Base-by-base conservation (phyloP, 2,797 vertebrate species). In the Phataginus tricuspis region DNA sequence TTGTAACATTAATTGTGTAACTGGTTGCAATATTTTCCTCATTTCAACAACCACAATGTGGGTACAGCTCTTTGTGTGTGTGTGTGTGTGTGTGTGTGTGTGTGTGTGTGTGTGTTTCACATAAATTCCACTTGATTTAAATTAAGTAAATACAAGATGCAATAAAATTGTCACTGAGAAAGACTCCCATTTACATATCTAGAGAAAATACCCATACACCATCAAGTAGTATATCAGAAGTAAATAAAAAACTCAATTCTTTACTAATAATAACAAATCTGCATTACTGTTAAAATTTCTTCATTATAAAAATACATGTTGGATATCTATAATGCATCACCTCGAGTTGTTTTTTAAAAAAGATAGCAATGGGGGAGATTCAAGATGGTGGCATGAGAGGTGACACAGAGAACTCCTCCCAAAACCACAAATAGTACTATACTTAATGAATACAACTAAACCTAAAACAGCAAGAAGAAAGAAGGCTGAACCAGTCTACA, bases 1-100 rank as follows among this genome's bases (percentile, higher is more conserved):
- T 97, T 96, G 21, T 57, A 96, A 90, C 27, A 97, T 92, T 97
- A 88, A 96, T 96, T 97, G 92, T 55, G 79, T 75, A 96, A 95
- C 82, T 91, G 5, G 39, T 94, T 96, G 92, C 34, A 97, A 90
- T 72, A 80, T 88, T 97, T 96, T 90, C 57, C 0, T 86, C 80
- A 86, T 90, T 90, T 69, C 21, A 90, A 27, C 1, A 89, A 78
- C 25, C 75, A 78, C 4, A 96, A 13, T 86, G 91, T 34, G 13
- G 4, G 72, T 95, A 42, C 0, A 18, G 66, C 59, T 42, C 45
- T 92, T 2, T 75, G 27, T 68, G 21, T 61, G 39, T 39, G 39
- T 39, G 39, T 45, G 45, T 45, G 45, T 45, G 45, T 45, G 45
- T 45, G 45, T 45, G 42, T 45, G 42, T 45, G 42, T 45, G 45